Conservation (phyloP, 2,797 vertebrate species). For the Nothura maculosa region DNA sequence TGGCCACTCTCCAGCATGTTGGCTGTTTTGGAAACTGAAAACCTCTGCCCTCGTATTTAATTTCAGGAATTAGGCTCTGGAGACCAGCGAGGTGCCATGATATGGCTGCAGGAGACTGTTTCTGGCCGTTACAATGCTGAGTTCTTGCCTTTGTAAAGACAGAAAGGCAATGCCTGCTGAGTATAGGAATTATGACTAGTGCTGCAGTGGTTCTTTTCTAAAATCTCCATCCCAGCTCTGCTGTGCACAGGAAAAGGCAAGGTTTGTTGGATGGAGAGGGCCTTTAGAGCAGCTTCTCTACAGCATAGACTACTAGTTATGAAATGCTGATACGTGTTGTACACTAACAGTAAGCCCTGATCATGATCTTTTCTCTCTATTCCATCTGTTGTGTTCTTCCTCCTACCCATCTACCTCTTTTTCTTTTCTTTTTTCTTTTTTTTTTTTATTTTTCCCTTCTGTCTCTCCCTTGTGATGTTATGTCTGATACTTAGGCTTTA, state of each 20-base stretch:
- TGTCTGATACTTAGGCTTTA: fast-evolving
- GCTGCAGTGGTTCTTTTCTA: not conserved
- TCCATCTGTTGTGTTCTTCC: not conserved
- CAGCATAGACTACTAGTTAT: not conserved
- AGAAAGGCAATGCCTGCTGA: not conserved
- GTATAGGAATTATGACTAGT: fast-evolving
- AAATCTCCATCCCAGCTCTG: fast-evolving
- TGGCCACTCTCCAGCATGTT: constrained; percentile 58
- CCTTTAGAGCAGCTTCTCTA: not conserved
- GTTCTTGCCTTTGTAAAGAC: not conserved
- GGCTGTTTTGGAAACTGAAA: constrained; percentile 59
- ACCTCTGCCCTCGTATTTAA: constrained; percentile 60
- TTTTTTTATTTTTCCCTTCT: not conserved
- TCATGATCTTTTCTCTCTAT: not conserved
- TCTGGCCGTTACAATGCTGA: not conserved
- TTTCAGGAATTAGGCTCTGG: constrained; percentile 39
- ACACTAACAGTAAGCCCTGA: not conserved
- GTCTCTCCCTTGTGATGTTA: not conserved
- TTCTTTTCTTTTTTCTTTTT: too few species aligned
- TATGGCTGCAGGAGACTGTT: not conserved
- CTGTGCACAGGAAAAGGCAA: not conserved
- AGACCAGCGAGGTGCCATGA: not conserved
- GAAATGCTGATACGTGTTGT: not conserved
- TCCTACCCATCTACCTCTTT: not conserved
- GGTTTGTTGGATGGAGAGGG: not conserved